Conservation (phyloP, 2,888 invertebrate species). For the Thelaira solivaga region DNA sequence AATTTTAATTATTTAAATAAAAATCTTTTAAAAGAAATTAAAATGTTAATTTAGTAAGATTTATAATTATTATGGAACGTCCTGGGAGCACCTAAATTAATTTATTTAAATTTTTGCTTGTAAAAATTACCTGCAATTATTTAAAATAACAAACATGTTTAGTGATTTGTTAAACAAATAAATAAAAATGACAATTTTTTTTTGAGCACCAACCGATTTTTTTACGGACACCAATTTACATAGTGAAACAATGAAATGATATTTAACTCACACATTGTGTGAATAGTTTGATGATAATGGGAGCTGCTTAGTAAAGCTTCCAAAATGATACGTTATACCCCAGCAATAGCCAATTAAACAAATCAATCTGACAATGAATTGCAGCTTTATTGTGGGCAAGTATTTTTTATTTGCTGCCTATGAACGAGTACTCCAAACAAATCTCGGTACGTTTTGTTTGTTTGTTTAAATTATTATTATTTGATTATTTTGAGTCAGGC, state of each 20-base stretch:
- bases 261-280: too few species aligned
- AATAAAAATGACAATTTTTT: too few species aligned
- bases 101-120: too few species aligned
- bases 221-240: conserved; percentile 11
- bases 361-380: conserved; percentile 64
- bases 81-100: too few species aligned
- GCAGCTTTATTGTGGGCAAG: conserved; percentile 45
- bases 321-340: conserved; percentile 39
- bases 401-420: conserved; percentile 30
- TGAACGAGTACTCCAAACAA: neutral
- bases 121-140: too few species aligned
- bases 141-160: too few species aligned
- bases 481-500: conserved; percentile 57
- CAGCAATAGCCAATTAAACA: conserved; percentile 64
- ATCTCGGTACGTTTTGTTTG: conserved; percentile 20
- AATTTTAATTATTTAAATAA: neutral
- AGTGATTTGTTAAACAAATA: too few species aligned
- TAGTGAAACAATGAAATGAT: conserved; percentile 23
- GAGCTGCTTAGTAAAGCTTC: conserved; percentile 19
- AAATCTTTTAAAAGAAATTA: neutral
- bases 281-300: neutral
- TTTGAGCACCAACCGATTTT: neutral
- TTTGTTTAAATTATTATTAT: conserved; percentile 47
- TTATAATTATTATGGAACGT: too few species aligned
- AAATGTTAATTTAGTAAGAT: too few species aligned